Evolutionary conservation across 2,797 vertebrate genomes (phyloP), one percentile per base, ranked within the genome.

Genomic region (Sylvilagus floridanus): DNA sequence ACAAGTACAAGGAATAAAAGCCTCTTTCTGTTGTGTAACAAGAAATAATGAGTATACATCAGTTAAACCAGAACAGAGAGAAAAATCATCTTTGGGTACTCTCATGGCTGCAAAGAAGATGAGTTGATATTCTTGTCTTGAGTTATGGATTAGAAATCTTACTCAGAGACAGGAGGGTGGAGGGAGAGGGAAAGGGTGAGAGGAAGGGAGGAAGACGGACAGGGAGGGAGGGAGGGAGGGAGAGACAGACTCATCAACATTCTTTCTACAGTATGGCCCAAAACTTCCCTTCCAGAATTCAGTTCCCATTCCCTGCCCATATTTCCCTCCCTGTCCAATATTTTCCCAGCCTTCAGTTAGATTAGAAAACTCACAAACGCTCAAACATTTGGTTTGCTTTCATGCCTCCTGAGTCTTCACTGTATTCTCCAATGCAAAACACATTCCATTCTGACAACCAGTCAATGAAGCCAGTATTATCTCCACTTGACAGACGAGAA

Each of bases 1-100:
- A 42, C 42, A 91, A 92, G 81, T 28, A 66, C 60, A 73, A 91
- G 47, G 50, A 78, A 24, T 47, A 90, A 91, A 84, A 93, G 50
- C 8, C 69, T 87, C 30, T 22, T 3, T 77, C 68, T 72, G 72
- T 79, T 94, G 17, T 79, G 84, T 28, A 79, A 76, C 42, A 68
- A 62, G 84, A 92, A 92, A 91, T 79, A 79, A 28, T 69, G 42
- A 91, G 32, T 32, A n/a, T 21, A 50, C 4, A 54, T 52, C 21
- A 90, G 77, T 35, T 86, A 71, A 94, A 68, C 71, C 37, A 71
- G 76, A 83, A 22, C 16, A 78, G 16, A 17, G 26, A 73, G 69
- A 88, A 73, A 57, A 42, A 85, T 35, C 42, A 75, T 37, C 57
- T 75, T 52, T n/a, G 57, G 84, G 52, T 77, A 65, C 17, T 62